Evolutionary conservation across 53 echinoderm and acorn worm genomes (phyloP).

Genomic region (Mesocentrotus franciscanus): DNA sequence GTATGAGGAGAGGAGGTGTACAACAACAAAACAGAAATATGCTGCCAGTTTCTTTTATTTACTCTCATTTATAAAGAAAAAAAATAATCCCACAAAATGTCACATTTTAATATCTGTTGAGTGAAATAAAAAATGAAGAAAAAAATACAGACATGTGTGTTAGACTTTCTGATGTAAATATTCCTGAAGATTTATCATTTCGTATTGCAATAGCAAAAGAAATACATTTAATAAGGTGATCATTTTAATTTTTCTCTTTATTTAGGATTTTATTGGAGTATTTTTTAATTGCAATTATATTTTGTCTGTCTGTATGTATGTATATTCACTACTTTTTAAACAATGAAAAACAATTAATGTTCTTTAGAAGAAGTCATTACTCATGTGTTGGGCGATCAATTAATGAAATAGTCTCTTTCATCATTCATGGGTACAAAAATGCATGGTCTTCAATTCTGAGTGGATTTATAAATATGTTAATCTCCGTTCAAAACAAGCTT

Average conservation of each 20-base stretch:
- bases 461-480: not conserved
- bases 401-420: not conserved
- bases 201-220: conserved; percentile 65
- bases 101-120: not conserved
- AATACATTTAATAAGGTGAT: conserved; percentile 33
- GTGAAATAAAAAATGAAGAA: not conserved
- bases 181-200: conserved; percentile 61
- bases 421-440: not conserved
- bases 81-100: not conserved
- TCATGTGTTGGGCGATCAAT: not conserved
- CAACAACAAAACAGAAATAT: conserved; percentile 1
- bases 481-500: not conserved
- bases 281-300: conserved; percentile 47
- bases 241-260: conserved; percentile 36
- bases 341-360: conserved; percentile 16
- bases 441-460: not conserved
- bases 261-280: not conserved
- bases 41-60: conserved; percentile 46
- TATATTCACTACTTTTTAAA: conserved; percentile 58
- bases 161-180: conserved; percentile 52
- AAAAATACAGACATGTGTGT: conserved; percentile 40
- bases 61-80: conserved; percentile 9
- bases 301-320: conserved; percentile 59
- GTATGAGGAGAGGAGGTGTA: not conserved
- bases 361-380: conserved; percentile 12